phyloP scores from a whole-genome alignment of 2,113 vertebrate species.

The Zootoca vivipara region DNA sequence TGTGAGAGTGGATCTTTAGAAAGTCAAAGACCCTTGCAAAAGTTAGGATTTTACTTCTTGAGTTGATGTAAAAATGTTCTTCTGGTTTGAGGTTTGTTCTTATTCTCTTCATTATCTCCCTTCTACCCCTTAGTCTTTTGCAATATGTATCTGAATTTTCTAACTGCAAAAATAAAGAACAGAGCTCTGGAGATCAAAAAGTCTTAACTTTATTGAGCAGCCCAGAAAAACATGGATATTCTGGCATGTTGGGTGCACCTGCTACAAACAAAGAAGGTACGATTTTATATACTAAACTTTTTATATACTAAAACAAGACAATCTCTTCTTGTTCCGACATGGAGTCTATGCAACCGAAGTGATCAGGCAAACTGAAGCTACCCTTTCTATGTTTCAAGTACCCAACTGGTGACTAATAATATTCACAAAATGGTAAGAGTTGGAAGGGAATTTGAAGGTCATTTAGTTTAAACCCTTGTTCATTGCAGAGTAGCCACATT shows the following conservation, averaged over 20 bases:
- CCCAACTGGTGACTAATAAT: no score
- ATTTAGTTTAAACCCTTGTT: no score
- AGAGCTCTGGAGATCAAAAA: slow-evolving; percentile 65
- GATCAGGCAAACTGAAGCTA: no score
- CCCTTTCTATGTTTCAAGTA: no score
- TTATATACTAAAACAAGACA: not conserved
- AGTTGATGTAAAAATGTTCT: not conserved
- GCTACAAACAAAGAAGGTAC: slow-evolving; percentile 85
- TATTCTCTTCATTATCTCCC: not conserved
- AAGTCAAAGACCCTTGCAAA: not conserved
- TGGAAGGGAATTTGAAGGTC: no score
- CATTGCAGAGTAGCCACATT: no score
- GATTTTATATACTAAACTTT: not conserved
- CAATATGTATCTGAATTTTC: slow-evolving; percentile 80
- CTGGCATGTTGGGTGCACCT: slow-evolving; percentile 78
- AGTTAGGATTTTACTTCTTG: not conserved
- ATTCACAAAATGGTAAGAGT: no score
- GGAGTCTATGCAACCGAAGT: no score
- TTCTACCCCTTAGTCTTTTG: slow-evolving; percentile 76
- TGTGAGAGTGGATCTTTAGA: no score
- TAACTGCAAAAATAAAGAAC: slow-evolving; percentile 66
- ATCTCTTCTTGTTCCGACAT: no score
- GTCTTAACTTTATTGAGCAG: slow-evolving; percentile 42
- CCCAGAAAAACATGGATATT: slow-evolving; percentile 60
- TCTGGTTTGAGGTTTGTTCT: not conserved